phyloP scores from a whole-genome alignment of 2,888 invertebrate genomes.

The Cephus rjabovi region DNA sequence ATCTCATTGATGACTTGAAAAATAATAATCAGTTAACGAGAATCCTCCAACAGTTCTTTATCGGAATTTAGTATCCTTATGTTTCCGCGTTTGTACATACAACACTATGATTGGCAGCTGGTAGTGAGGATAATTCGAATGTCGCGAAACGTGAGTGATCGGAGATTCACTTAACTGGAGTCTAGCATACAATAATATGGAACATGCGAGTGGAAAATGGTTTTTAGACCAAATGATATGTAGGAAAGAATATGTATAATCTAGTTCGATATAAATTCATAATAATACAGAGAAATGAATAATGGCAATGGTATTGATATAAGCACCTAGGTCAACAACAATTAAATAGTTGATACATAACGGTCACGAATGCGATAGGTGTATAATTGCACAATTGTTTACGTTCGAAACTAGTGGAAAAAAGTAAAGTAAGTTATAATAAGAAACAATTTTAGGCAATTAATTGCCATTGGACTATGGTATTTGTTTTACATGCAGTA shows the following conservation, averaged over 20 bases:
- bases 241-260: neutral
- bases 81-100: no score
- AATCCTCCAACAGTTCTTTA: no score
- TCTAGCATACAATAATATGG: no score
- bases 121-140: neutral
- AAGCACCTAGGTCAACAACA: neutral
- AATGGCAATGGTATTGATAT: neutral
- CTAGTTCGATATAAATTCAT: neutral
- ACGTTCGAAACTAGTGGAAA: neutral
- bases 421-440: neutral
- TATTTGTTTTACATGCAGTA: neutral
- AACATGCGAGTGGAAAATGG: neutral
- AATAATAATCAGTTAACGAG: neutral
- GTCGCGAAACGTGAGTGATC: no score
- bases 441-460: neutral
- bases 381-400: neutral
- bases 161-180: no score
- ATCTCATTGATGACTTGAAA: neutral
- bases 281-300: neutral
- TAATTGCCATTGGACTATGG: neutral
- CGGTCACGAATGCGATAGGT: neutral
- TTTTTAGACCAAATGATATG: neutral
- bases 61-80: no score
- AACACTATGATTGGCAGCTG: neutral
- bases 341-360: neutral